Base-by-base conservation (phyloP, 2,797 vertebrate genomes). In the Antennarius maculatus region DNA sequence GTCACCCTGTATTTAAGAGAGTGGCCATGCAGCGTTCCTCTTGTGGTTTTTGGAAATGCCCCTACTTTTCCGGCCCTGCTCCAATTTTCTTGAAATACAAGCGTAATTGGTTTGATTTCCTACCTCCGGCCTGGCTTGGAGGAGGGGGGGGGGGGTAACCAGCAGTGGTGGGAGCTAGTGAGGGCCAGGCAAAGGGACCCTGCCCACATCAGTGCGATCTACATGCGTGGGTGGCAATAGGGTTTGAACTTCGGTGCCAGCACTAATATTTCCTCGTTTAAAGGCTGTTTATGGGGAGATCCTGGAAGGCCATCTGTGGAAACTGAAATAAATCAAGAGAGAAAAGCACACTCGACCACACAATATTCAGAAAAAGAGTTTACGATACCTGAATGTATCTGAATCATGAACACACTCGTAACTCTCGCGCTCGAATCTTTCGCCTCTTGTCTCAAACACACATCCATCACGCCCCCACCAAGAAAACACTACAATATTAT, bases 71-170 rank as follows among this genome's bases (percentile, higher is more conserved):
- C 90, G 77, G 88, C 80, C 86, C 73, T 81, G 84, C 87, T 91
- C 86, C 91, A 92, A 92, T 93, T 93, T 92, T 92, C 91, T 91
- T 92, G 91, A 92, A 93, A 92, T 92, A 90, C 89, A 83, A 84
- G 78, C 84, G 84, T 91, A 93, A 93, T 92, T 91, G 92, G 91
- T 90, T 92, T 91, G 89, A 92, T 92, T 93, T 92, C 89, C 90
- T 91, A 91, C 91, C 92, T 92, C 91, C 88, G 88, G 90, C 86
- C 77, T 80, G 80, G 82, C 56, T 70, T 72, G 53, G 41, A 39
- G 31, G 61, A 42, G 54, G 47, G 54, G 10, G 16, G 45, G 17
- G 61, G 47, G 50, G 49, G 56, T 50, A 50, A 69, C 43, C 2
- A 34, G 76, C 50, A 48, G 65, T 53, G 69, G 61, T 68, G 60